phyloP scores from a whole-genome alignment of 2,797 vertebrate genomes.

The Gila robusta region DNA sequence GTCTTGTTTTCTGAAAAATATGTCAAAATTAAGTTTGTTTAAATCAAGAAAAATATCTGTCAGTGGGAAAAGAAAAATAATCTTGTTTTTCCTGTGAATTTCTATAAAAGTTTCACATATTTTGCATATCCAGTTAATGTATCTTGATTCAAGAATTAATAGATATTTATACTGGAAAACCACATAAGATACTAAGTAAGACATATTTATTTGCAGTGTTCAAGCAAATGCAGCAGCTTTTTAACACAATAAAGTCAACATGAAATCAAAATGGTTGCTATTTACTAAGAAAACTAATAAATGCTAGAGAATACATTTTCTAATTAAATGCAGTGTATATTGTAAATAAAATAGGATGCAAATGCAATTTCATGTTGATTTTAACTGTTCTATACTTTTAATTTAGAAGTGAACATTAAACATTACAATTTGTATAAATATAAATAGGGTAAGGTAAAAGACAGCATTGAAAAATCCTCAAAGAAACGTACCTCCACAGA shows the following conservation, averaged over 20 bases:
- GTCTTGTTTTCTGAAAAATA: background rate
- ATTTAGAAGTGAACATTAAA: background rate
- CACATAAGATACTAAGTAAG: background rate
- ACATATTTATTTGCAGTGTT: background rate
- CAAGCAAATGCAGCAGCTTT: background rate
- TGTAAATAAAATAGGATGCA: background rate
- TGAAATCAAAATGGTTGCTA: background rate
- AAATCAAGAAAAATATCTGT: background rate
- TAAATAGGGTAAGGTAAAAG: background rate
- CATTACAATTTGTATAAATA: background rate
- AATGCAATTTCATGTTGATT: background rate
- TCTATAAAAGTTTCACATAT: background rate
- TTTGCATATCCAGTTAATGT: background rate
- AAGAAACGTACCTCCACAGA: conserved; percentile 88
- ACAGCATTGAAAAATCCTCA: background rate
- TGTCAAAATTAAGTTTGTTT: background rate
- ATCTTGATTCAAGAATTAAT: background rate
- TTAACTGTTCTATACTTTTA: background rate
- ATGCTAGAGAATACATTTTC: background rate
- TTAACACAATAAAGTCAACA: background rate
- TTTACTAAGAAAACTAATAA: background rate
- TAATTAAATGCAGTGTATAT: background rate
- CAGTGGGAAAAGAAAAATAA: too few relatives aligned
- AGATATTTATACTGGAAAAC: background rate
- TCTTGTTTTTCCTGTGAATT: background rate